Evolutionary conservation across 2,797 vertebrate genomes (phyloP), one percentile per base, ranked within the genome.

Genomic region (Diceros bicornis): DNA sequence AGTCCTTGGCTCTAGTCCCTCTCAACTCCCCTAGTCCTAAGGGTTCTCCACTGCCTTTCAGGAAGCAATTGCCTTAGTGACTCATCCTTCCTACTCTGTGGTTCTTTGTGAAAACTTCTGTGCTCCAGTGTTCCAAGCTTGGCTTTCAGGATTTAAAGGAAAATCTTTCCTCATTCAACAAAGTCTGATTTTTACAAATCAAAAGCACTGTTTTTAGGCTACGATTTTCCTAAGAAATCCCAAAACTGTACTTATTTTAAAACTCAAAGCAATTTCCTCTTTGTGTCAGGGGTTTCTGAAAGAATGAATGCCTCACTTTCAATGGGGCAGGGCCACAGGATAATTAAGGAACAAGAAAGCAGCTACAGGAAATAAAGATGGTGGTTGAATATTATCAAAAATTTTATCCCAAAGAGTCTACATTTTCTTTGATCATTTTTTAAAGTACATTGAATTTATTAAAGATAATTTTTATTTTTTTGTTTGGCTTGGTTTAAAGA

Each of bases 261-360:
- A 95, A 90, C 23, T 75, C 64, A 77, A 96, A 96, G 34, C n/a
- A 90, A 90, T 44, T 57, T 92, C n/a, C 78, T 50, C 71, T 59
- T 83, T 90, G 57, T 81, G 21, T 66, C 34, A 34, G 52, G 4
- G 6, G 1, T 62, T 88, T 93, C 52, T 85, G 25, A 75, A 79
- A 59, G 37, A 91, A 84, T n/a, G 29, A 87, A 68, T 64, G 44
- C 71, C 6, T 13, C 57, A 44, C 18, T 88, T 91, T 84, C 52
- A 29, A 1, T n/a, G 10, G 1, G 1, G 7, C 37, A 88, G 25
- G 27, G 23, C 2, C 44, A 23, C 8, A 20, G 44, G 44, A 72
- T 77, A 85, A 68, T 59, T 52, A 27, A 91, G 13, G 34, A 18
- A 57, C 57, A 74, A 74, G 52, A 89, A 89, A 77, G 29, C 1